Percentiles rank a stretch among this genome's conserved stretches.
Evolutionary conservation across 2,888 invertebrate species (phyloP).

Genomic region (Phortica magna): DNA sequence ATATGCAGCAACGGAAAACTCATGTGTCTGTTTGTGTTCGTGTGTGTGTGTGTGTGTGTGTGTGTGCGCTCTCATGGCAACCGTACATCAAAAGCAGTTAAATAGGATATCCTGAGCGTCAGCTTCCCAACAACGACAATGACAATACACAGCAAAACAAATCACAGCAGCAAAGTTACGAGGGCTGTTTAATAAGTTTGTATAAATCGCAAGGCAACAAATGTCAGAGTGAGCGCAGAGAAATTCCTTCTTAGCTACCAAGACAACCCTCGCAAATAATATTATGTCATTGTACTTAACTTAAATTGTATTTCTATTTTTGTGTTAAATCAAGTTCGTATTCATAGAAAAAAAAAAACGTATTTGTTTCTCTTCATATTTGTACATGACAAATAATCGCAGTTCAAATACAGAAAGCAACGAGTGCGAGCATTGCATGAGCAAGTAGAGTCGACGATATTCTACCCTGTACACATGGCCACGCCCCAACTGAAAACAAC

Average conservation of each 20-base stretch:
- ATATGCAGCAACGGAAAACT: neutral
- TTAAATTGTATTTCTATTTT: no score
- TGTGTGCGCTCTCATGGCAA: neutral
- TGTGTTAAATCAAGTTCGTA: no score
- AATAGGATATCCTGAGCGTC: conserved; percentile 18
- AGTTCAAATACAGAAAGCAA: no score
- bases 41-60: neutral
- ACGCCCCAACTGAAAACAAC: neutral
- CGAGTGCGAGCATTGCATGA: no score
- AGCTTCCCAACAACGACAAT: conserved; percentile 1
- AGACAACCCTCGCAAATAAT: no score
- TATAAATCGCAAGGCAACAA: neutral
- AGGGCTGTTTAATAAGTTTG: neutral
- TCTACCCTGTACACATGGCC: no score
- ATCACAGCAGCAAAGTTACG: neutral
- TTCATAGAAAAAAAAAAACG: no score
- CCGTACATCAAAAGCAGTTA: conserved; percentile 24
- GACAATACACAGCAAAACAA: neutral
- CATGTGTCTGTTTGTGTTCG: neutral
- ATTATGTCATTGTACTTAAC: no score
- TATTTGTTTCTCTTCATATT: no score
- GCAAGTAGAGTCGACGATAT: no score
- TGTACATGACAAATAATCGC: no score
- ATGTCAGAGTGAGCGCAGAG: neutral
- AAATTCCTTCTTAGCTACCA: no score